Conservation (phyloP, 2,797 vertebrate genomes). For the Sebastes aleutianus region DNA sequence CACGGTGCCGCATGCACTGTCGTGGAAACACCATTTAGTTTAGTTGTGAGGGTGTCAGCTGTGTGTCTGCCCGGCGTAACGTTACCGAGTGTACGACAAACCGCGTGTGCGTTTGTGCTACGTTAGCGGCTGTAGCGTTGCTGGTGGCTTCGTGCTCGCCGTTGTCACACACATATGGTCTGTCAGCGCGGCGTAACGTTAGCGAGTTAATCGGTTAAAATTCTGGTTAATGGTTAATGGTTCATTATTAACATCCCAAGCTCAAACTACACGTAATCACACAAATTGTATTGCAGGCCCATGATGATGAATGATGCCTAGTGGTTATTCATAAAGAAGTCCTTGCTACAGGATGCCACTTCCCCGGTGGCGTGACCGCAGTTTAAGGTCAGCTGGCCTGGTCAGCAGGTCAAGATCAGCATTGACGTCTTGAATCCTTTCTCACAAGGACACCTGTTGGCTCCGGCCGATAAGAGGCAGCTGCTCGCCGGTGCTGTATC, state of each 20-base stretch:
- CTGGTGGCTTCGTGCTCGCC: too few species aligned
- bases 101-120: too few species aligned
- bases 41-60: too few species aligned
- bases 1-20: too few species aligned
- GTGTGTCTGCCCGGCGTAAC: too few species aligned
- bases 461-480: conserved; percentile 58
- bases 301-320: neutral
- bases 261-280: neutral
- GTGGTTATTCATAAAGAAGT: neutral
- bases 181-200: too few species aligned
- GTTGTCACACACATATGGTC: too few species aligned
- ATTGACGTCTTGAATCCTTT: conserved; percentile 68
- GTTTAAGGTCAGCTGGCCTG: conserved; percentile 31
- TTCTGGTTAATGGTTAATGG: too few species aligned
- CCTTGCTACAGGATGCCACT: neutral
- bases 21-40: too few species aligned
- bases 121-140: too few species aligned
- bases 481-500: conserved; percentile 30
- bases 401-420: conserved; percentile 78
- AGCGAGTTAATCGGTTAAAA: too few species aligned
- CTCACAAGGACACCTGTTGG: conserved; percentile 79
- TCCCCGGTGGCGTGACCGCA: neutral
- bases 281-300: neutral
- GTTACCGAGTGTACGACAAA: too few species aligned
- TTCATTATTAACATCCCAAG: neutral